Evolutionary conservation across 2,113 vertebrate species (phyloP).

Genomic region (Chunga burmeisteri): DNA sequence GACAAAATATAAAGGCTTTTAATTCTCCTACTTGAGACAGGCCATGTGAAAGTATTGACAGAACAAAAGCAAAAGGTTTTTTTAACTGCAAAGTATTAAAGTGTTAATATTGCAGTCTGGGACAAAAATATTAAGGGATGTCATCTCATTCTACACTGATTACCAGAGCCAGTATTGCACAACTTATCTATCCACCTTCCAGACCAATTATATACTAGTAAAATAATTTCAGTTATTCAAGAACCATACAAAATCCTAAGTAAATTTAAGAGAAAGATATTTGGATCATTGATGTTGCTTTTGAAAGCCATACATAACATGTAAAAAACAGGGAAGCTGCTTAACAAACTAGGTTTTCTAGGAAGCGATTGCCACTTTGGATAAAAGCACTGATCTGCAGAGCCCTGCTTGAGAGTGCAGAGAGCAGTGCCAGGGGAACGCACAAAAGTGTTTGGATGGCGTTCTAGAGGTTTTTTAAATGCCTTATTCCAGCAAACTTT

Average conservation of each 20-base stretch:
- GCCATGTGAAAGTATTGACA: background rate
- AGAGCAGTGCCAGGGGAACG: background rate
- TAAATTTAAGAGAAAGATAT: background rate
- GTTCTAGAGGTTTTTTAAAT: background rate
- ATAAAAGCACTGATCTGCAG: constrained; percentile 25
- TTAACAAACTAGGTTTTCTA: constrained; percentile 21
- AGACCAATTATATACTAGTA: background rate
- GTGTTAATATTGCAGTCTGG: background rate
- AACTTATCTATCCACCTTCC: background rate
- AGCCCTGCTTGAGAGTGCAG: background rate
- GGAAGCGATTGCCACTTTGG: constrained; percentile 13
- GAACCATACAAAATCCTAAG: background rate
- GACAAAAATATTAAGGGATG: background rate
- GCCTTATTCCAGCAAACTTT: background rate
- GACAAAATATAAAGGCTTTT: background rate
- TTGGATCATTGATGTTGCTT: background rate
- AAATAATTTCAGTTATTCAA: background rate
- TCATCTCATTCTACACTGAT: background rate
- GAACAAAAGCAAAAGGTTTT: background rate
- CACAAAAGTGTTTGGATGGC: background rate
- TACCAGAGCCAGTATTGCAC: background rate
- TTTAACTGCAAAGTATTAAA: background rate
- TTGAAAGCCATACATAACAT: background rate
- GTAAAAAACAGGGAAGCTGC: background rate
- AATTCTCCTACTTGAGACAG: background rate